Percentiles rank a stretch among this genome's conserved stretches.
Evolutionary conservation across 2,797 vertebrate species (phyloP).

Genomic region (Limosa lapponica): DNA sequence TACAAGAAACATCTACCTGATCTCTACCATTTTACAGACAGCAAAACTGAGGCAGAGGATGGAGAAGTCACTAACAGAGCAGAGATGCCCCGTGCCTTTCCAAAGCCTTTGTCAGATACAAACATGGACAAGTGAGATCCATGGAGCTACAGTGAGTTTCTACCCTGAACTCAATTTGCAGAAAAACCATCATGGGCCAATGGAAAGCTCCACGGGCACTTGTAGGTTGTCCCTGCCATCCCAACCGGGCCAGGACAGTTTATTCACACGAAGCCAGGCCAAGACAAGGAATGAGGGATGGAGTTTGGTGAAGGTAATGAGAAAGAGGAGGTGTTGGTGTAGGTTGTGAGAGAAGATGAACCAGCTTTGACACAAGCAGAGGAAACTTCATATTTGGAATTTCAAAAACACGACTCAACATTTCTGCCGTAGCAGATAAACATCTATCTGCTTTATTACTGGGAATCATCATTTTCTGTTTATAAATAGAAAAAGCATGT

Average conservation of each 20-base stretch:
- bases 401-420: conserved; percentile 68
- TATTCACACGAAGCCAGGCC: not conserved
- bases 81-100: rapidly evolving
- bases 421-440: conserved; percentile 76
- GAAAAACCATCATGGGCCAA: rapidly evolving
- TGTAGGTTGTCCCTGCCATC: not conserved
- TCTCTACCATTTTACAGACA: not conserved
- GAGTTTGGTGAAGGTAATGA: not conserved
- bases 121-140: not conserved
- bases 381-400: conserved; percentile 74
- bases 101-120: not conserved
- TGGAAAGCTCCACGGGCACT: rapidly evolving
- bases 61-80: not conserved
- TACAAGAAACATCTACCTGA: not conserved
- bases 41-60: not conserved
- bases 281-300: conserved; percentile 8
- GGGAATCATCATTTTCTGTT: conserved; percentile 59
- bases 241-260: not conserved
- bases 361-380: conserved; percentile 42
- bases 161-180: not conserved
- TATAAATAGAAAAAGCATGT: conserved; percentile 70
- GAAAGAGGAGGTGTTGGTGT: conserved; percentile 42
- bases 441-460: conserved; percentile 69
- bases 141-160: not conserved
- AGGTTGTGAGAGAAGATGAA: conserved; percentile 64